Evolutionary conservation across 1,140 invertebrate species (phyloP), one percentile per base, ranked within the genome.

Genomic region (Mya arenaria): DNA sequence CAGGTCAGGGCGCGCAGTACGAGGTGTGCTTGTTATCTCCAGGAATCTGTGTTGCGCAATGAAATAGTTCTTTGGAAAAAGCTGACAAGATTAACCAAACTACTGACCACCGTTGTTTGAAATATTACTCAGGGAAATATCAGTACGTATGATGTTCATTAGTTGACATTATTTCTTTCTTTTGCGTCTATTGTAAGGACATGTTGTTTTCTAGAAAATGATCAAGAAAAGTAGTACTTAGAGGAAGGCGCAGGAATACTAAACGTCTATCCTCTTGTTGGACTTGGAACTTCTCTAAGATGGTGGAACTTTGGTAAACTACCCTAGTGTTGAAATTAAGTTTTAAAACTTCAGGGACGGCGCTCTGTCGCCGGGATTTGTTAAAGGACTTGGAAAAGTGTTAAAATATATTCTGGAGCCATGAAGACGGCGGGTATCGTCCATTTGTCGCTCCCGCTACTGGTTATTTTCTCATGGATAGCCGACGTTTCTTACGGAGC

Each of bases 281-380:
- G 66, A 60, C 56, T 44, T 52, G 73, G 60, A 82, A 73, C 58
- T 73, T 82, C 73, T 74, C 41, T 55, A 82, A 82, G 79, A 82
- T 82, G 79, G 79, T 82, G 79, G 79, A 48, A 82, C 48, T 58
- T 15, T 41, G 55, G 56, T n/a, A n/a, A n/a, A n/a, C n/a, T n/a
- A n/a, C 34, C 44, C 17, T 52, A 66, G 55, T n/a, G 17, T 28
- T 36, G 39, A 69, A 69, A 56, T 39, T 58, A 8, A 13, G 37
- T 13, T 63, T 66, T 63, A 36, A 79, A 79, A 55, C 10, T 30
- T 32, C 10, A 66, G 36, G 32, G 39, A 13, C n/a, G 75, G 75
- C 75, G 75, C 75, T 68, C 36, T 34, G 75, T 65, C 75, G 75
- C 75, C 75, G 44, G 28, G 52, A 65, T 13, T 39, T 75, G 36